phyloP scores from a whole-genome alignment of 2,797 vertebrate species.

The Triplophysa bombifrons region DNA sequence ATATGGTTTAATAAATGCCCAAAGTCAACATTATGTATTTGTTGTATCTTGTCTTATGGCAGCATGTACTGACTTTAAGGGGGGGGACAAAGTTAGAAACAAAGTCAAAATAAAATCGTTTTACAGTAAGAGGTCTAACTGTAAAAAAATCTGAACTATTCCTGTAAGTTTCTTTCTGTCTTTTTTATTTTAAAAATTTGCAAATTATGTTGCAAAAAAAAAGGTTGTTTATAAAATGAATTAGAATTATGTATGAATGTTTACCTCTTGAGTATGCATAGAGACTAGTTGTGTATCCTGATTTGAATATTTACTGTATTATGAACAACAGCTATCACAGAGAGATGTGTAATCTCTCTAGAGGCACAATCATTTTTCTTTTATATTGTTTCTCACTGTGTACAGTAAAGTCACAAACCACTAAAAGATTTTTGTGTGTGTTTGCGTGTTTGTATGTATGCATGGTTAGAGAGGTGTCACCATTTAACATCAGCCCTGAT shows the following conservation, averaged over 20 bases:
- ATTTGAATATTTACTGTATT: constrained; percentile 83
- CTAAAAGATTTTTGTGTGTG: constrained; percentile 61
- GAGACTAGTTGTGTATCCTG: constrained; percentile 85
- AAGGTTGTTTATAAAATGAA: constrained; percentile 79
- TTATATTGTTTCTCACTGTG: constrained; percentile 82
- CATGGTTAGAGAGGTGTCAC: background rate
- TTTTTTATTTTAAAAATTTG: constrained; percentile 33
- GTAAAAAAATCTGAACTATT: constrained; percentile 31
- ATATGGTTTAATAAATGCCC: constrained; percentile 40
- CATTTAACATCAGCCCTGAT: background rate
- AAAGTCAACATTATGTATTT: constrained; percentile 35
- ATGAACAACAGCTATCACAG: constrained; percentile 80
- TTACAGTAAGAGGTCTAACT: constrained; percentile 27
- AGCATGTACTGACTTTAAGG: constrained; percentile 42
- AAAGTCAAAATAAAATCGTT: constrained; percentile 18
- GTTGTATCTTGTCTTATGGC: constrained; percentile 40
- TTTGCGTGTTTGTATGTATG: constrained; percentile 14
- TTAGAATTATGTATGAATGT: constrained; percentile 82
- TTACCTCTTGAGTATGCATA: constrained; percentile 83
- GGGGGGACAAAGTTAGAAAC: constrained; percentile 31
- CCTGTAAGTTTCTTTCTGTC: constrained; percentile 55
- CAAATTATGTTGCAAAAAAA: constrained; percentile 41
- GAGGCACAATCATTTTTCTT: constrained; percentile 82
- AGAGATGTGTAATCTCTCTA: constrained; percentile 84
- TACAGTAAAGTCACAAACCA: constrained; percentile 82